Percentiles rank a stretch among this genome's conserved stretches.
These are phyloP conservation scores for Synanthedon tipuliformis DNA, from an alignment of 2,888 invertebrate genomes.

Conservation along the genomic window DNA sequence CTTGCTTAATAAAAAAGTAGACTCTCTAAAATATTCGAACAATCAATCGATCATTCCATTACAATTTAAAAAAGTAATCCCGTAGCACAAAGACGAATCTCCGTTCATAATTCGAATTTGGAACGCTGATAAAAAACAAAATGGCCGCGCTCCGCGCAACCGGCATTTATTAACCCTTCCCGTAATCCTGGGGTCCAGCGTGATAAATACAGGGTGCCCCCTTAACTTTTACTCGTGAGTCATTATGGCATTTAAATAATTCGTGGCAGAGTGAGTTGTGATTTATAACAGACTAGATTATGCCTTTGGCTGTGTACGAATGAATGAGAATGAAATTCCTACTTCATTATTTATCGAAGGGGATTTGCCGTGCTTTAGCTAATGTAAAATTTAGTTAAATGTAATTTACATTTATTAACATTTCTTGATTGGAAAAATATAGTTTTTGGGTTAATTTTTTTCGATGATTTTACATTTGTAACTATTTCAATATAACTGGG, in stretches of 20 bases:
- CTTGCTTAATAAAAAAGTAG: slow-evolving; percentile 6
- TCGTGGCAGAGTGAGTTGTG: slow-evolving; percentile 44
- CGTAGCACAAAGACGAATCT: slow-evolving; percentile 34
- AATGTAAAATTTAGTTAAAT: too few relatives aligned
- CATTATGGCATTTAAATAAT: slow-evolving; percentile 71
- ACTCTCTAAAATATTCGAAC: slow-evolving; percentile 6
- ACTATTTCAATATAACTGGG: too few relatives aligned
- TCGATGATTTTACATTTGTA: too few relatives aligned
- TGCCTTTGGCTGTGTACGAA: not conserved
- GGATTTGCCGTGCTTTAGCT: too few relatives aligned
- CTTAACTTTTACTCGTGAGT: slow-evolving; percentile 56
- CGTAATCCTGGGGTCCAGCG: slow-evolving; percentile 46
- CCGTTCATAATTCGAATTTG: slow-evolving; percentile 54
- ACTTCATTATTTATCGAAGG: too few relatives aligned
- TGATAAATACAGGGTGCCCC: slow-evolving; percentile 55
- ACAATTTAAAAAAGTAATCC: slow-evolving; percentile 22
- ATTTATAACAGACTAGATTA: slow-evolving; percentile 29
- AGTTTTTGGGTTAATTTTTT: too few relatives aligned
- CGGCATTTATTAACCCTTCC: slow-evolving; percentile 60
- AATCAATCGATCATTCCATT: slow-evolving; percentile 23
- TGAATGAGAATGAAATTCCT: too few relatives aligned
- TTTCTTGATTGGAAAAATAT: too few relatives aligned
- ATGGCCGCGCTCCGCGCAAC: slow-evolving; percentile 35
- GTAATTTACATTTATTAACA: too few relatives aligned
- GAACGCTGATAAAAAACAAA: slow-evolving; percentile 54